Evolutionary conservation across 2,113 vertebrate genomes (phyloP), one percentile per base, ranked within the genome.

Genomic region (Labrus mixtus): DNA sequence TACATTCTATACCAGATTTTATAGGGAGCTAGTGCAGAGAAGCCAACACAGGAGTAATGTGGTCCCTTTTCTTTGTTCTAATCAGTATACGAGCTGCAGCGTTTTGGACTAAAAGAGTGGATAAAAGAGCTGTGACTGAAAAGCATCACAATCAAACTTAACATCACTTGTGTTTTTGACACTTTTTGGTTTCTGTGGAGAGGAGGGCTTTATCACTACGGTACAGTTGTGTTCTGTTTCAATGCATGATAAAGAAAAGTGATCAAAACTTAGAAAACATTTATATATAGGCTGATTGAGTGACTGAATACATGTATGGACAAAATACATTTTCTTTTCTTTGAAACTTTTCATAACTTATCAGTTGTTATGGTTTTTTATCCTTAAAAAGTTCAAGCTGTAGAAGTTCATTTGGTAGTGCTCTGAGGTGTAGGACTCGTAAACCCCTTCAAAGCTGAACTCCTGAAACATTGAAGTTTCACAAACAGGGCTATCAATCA

Each of bases 401-500:
- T 36, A 56, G 8, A 59, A 16, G 16, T 68, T 67, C 36, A 10
- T 72, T 69, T 33, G 19, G 36, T 20, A 45, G 41, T 45, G 15
- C 48, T 64, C 9, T 58, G 25, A 23, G 20, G 10, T 53, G 46
- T 7, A 17, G 25, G 16, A 73, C 45, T 59, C 23, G 33, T 36
- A 19, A n/a, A 50, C 50, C 4, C 12, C 51, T 65, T 62, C 15
- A 57, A 61, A 70, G 54, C 62, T 39, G 8, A 54, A 45, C 22
- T 51, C 16, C 53, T 25, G 54, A 41, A 75, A 65, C 39, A 23
- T 8, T 33, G 6, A 41, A 23, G 54, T 71, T 77, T 76, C 51
- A 71, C 37, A 51, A 77, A 72, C 69, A 41, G 41, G 33, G 13
- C 79, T 41, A 78, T 89, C 67, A 74, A 81, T 81, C 85, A 84